These are phyloP conservation scores for Aleiodes sp. DNA, from an alignment of 1,140 invertebrate species.

Conservation along the genomic window DNA sequence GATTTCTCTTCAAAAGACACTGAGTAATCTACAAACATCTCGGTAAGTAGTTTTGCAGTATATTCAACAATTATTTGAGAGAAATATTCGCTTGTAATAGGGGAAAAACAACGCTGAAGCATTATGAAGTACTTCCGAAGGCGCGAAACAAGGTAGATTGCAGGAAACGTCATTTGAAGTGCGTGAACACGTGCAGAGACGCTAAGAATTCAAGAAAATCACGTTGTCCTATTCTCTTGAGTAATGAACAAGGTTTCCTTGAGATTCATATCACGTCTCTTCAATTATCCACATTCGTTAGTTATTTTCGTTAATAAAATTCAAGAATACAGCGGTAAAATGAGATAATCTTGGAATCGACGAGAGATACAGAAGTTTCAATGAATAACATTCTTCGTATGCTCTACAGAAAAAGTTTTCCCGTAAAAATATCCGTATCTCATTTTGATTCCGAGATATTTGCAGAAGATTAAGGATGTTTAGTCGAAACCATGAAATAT, in stretches of 20 bases:
- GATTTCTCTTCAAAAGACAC: background rate
- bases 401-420: no score
- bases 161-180: background rate
- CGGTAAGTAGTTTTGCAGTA: no score
- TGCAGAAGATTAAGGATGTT: no score
- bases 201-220: background rate
- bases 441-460: no score
- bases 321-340: no score
- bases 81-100: no score
- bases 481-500: no score
- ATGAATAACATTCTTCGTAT: no score
- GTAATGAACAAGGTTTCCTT: constrained; percentile 47
- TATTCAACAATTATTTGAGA: no score
- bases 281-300: constrained; percentile 49
- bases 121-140: background rate
- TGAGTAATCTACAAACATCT: background rate
- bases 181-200: background rate
- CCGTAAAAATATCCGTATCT: no score
- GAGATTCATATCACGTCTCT: constrained; percentile 51
- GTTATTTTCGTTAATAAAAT: constrained; percentile 29
- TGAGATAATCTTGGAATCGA: no score
- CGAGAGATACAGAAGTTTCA: no score
- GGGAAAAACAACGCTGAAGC: background rate
- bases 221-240: constrained; percentile 24
- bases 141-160: background rate